Evolutionary conservation across 2,888 invertebrate species (phyloP).

Genomic region (Blastobasis lacticolella): DNA sequence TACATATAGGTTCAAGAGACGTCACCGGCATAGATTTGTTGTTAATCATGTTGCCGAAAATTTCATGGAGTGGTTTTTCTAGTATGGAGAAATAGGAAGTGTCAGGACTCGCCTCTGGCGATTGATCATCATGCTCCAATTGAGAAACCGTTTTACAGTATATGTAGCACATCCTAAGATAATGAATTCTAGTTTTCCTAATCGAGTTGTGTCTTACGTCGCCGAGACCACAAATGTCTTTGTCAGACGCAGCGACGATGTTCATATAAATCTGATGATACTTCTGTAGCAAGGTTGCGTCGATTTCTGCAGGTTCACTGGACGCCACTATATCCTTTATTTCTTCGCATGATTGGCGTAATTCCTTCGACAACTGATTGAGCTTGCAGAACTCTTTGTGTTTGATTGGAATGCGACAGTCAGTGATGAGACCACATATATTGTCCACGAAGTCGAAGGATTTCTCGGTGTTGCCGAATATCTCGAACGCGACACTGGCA

Average conservation of each 20-base stretch:
- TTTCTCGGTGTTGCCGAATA: conserved; percentile 62
- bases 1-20: conserved; percentile 80
- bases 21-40: conserved; percentile 78
- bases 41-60: conserved; percentile 80
- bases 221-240: conserved; percentile 56
- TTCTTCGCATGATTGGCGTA: conserved; percentile 66
- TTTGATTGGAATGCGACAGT: conserved; percentile 62
- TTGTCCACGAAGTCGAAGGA: conserved; percentile 60
- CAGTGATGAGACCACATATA: conserved; percentile 55
- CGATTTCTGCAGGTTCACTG: conserved; percentile 30
- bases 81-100: conserved; percentile 68
- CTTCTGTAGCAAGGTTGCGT: conserved; percentile 51
- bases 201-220: conserved; percentile 50
- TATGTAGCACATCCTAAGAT: conserved; percentile 71
- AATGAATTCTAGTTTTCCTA: conserved; percentile 58
- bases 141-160: conserved; percentile 74
- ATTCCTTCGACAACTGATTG: conserved; percentile 57
- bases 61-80: conserved; percentile 69
- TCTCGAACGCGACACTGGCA: conserved; percentile 64
- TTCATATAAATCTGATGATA: conserved; percentile 68
- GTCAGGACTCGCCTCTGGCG: conserved; percentile 35
- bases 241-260: conserved; percentile 62
- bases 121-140: conserved; percentile 52
- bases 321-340: conserved; percentile 48
- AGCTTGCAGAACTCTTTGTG: conserved; percentile 67